Base-by-base conservation (phyloP, 2,888 invertebrate genomes). In the Spicauda simplicius region DNA sequence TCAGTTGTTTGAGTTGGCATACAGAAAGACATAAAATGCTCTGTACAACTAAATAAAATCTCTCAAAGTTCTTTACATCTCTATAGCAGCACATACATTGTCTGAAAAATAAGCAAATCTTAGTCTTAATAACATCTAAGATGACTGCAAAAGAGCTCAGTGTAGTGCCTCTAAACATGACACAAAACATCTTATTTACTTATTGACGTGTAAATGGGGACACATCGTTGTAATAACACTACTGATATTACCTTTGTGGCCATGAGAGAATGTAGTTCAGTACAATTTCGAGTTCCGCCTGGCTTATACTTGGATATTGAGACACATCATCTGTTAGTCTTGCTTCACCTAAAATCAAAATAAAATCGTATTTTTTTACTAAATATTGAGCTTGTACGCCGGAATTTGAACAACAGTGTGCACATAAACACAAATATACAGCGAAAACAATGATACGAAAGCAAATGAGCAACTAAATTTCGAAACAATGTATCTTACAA, bases 1-100 rank as follows among this genome's bases (percentile, higher is more conserved):
- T 94, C 8, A 97, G 94, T 79, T 95, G 94, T 88, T 97, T 97
- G 60, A 98, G 93, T 85, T 98, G 96, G 83, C 96, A 96, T 69
- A 98, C 96, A 59, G 97, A 96, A 76, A 97, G 94, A 79, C 96
- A 96, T 70, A 98, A 95, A 76, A 98, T 95, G 73, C 97, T 97
- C 86, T 98, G 98, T 50, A 98, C 96, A 77, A 98, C 94, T 80
- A 97, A 94, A 87, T 97, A 97, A 86, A 98, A 97, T 76, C 97
- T 95, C 84, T 98, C 98, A 90, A 97, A 97, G 89, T 98, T 98
- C 88, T 98, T 98, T 68, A 96, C 95, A 91, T 98, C 98, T 77
- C 98, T 95, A 88, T 97, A 98, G 89, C 98, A 97, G 90, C 98
- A 98, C 96, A 98, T 97, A 85, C 98, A 98, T 93, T 98, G 98